Evolutionary conservation across 2,888 invertebrate genomes (phyloP), one percentile per base, ranked within the genome.

Genomic region (Escarpia spicata): DNA sequence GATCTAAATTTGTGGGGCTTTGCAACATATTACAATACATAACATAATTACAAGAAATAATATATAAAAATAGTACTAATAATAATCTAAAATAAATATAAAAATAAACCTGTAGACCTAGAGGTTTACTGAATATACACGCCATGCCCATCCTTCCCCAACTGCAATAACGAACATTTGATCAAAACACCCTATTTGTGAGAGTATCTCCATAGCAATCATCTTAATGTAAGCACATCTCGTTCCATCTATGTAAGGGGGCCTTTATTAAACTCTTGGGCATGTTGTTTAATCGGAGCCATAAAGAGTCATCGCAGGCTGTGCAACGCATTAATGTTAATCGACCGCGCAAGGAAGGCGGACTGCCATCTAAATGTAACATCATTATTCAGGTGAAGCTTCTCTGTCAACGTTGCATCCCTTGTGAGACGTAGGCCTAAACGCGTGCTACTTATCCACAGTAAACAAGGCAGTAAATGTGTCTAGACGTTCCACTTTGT

Each of bases 141-240:
- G 10, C 10, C 45, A 60, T 60, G 19, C 75, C 2, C 75, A 75
- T 6, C 60, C n/a, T 19, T 26, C 75, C 75, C 75, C n/a, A 4
- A 1, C 26, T 75, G n/a, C 75, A 6, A 19, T 75, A 15, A n/a
- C 19, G 75, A n/a, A 75, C 75, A 75, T 75, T 75, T 26, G 19
- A 19, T n/a, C 15, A 75, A 75, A 75, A 75, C 12, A 9, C 12
- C 15, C 75, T 8, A 19, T 75, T 75, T 26, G 26, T 75, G 6
- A 75, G 19, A 60, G 60, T 19, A 75, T 75, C n/a, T 75, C 75
- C 75, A 75, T n/a, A 19, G 75, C 52, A 52, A 52, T 15, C 52
- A 52, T 15, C 52, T 12, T 52, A 52, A 52, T 75, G 90, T 91
- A 93, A 44, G 75, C 58, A 9, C 90, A 45, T 90, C 44, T 91